Evolutionary conservation across 2,888 invertebrate genomes (phyloP).

Genomic region (Lydus trimaculatus): DNA sequence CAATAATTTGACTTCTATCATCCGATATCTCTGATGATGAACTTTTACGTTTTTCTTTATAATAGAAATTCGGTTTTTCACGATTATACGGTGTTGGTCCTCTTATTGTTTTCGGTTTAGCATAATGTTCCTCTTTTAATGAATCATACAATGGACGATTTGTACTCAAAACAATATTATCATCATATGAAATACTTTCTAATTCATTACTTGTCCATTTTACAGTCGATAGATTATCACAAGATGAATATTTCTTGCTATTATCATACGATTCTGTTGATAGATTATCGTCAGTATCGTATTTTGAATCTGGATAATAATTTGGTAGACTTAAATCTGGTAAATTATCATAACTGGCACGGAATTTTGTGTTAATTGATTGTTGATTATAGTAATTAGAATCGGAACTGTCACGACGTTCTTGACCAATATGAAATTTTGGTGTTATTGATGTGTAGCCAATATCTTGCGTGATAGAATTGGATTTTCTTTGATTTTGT

Average conservation of each 20-base stretch:
- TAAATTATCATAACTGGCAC: conserved; percentile 48
- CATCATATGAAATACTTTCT: conserved; percentile 56
- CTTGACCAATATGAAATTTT: conserved; percentile 29
- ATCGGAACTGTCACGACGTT: conserved; percentile 64
- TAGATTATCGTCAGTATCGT: conserved; percentile 62
- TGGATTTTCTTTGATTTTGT: conserved; percentile 35
- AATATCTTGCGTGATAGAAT: conserved; percentile 29
- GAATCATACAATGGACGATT: conserved; percentile 51
- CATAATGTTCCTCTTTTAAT: conserved; percentile 36
- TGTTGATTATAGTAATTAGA: conserved; percentile 67
- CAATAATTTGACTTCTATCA: conserved; percentile 22
- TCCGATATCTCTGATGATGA: conserved; percentile 23
- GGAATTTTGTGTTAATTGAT: conserved; percentile 57
- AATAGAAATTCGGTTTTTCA: conserved; percentile 38
- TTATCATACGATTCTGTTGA: conserved; percentile 53
- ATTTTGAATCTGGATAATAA: conserved; percentile 60
- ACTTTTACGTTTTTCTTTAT: conserved; percentile 43
- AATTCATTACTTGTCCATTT: conserved; percentile 39
- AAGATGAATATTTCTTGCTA: conserved; percentile 56
- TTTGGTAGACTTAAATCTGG: conserved; percentile 56
- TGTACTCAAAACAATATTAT: conserved; percentile 55
- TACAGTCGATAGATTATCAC: conserved; percentile 36
- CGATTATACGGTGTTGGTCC: conserved; percentile 50
- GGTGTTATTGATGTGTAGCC: conserved; percentile 26
- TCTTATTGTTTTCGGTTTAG: conserved; percentile 54